phyloP scores from a whole-genome alignment of 2,113 vertebrate species.

The Pitta sordida region DNA sequence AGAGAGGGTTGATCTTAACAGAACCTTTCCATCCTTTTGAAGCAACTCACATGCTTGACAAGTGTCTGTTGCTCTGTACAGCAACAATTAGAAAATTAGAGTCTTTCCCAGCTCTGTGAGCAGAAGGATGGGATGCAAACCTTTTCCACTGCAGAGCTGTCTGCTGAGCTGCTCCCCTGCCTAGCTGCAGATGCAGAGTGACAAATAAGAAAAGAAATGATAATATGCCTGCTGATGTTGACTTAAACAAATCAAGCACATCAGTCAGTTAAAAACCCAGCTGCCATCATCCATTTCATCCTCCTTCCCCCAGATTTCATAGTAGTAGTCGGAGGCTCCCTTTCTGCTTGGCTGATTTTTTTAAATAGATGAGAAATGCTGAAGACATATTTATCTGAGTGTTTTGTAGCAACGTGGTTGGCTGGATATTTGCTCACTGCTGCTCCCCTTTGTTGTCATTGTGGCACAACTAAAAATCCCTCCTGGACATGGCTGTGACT shows the following conservation, averaged over 20 bases:
- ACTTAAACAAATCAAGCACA: slow-evolving; percentile 30
- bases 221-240: slow-evolving; percentile 1
- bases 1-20: neutral
- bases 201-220: slow-evolving; percentile 42
- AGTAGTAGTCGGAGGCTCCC: neutral
- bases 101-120: neutral
- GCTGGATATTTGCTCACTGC: neutral
- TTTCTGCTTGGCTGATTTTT: neutral
- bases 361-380: slow-evolving; percentile 35
- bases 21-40: slow-evolving; percentile 38
- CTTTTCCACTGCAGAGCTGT: neutral
- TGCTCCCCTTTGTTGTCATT: neutral
- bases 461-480: neutral
- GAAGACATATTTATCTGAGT: slow-evolving; percentile 25
- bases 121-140: neutral
- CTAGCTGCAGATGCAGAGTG: slow-evolving; percentile 29
- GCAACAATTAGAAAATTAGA: slow-evolving; percentile 41
- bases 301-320: neutral
- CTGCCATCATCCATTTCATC: neutral
- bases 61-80: neutral
- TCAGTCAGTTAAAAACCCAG: slow-evolving; percentile 12
- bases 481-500: neutral
- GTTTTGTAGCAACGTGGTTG: neutral
- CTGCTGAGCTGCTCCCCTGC: neutral
- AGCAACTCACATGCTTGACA: neutral